Conservation (phyloP, 2,888 invertebrate species). For the Acrocyrtus sp. region DNA sequence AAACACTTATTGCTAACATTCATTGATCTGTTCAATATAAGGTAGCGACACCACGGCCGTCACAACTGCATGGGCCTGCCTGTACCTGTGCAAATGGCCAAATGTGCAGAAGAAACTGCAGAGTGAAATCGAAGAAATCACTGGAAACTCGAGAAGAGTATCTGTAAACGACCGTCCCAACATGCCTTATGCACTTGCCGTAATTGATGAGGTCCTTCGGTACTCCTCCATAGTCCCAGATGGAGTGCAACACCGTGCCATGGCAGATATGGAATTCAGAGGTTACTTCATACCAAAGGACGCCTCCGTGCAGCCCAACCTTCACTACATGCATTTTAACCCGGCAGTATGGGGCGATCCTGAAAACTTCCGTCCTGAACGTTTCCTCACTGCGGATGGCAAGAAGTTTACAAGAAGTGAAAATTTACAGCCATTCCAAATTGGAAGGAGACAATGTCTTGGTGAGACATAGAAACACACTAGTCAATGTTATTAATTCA, state of each 20-base stretch:
- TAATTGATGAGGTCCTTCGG: conserved; percentile 73
- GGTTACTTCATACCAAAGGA: conserved; percentile 40
- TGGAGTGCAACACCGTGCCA: conserved; percentile 71
- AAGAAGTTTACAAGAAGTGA: conserved; percentile 47
- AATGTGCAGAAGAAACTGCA: conserved; percentile 33
- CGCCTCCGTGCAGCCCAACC: conserved; percentile 18
- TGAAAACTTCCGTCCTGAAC: conserved; percentile 37
- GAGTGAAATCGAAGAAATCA: conserved; percentile 22
- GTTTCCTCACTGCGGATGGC: conserved; percentile 39
- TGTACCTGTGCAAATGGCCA: conserved; percentile 36
- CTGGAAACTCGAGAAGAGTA: conserved; percentile 29
- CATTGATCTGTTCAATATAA: neutral
- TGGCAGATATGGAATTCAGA: conserved; percentile 67
- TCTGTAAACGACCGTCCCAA: conserved; percentile 65
- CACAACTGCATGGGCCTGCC: conserved; percentile 20
- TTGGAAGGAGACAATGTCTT: conserved; percentile 41
- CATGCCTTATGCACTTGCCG: conserved; percentile 74
- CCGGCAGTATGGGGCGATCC: conserved; percentile 13
- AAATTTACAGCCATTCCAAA: conserved; percentile 52
- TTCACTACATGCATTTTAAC: conserved; percentile 5
- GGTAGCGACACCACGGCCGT: conserved; percentile 21
- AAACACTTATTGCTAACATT: no score
- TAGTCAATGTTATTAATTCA: no score
- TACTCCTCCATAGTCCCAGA: conserved; percentile 73
- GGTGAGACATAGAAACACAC: no score